A percentile compares a stretch with the other conserved stretches of the same genome.
Evolutionary conservation across 1,140 invertebrate genomes (phyloP).

Genomic region (Musca vetustissima): DNA sequence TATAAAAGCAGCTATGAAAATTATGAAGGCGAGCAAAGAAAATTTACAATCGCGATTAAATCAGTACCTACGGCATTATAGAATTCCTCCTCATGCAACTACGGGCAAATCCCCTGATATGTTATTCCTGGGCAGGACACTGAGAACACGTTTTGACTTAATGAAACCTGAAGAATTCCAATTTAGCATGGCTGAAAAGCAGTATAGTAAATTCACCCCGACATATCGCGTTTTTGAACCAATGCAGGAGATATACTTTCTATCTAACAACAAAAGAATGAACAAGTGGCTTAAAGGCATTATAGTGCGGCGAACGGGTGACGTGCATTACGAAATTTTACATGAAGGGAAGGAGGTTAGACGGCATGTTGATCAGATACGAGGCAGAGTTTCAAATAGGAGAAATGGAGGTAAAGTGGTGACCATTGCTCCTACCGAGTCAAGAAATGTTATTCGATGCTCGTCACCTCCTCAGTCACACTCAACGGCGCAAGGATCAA

Average conservation of each 20-base stretch:
- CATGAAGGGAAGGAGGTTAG: neutral
- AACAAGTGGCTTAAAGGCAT: neutral
- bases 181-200: neutral
- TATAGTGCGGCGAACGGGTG: neutral
- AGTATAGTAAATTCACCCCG: neutral
- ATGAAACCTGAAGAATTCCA: neutral
- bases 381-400: too few species aligned
- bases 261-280: neutral
- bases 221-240: neutral
- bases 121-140: neutral
- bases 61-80: neutral
- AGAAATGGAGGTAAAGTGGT: too few species aligned
- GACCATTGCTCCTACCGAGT: too few species aligned
- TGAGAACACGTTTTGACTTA: neutral
- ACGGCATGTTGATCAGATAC: neutral
- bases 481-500: too few species aligned
- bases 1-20: neutral
- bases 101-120: neutral
- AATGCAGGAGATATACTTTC: conserved; percentile 1
- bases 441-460: too few species aligned
- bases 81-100: neutral
- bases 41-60: neutral
- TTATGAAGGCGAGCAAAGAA: neutral
- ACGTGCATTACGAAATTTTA: conserved; percentile 1
- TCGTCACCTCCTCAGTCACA: too few species aligned